Evolutionary conservation across 2,888 invertebrate species (phyloP).

Genomic region (Chloroclysta siterata): DNA sequence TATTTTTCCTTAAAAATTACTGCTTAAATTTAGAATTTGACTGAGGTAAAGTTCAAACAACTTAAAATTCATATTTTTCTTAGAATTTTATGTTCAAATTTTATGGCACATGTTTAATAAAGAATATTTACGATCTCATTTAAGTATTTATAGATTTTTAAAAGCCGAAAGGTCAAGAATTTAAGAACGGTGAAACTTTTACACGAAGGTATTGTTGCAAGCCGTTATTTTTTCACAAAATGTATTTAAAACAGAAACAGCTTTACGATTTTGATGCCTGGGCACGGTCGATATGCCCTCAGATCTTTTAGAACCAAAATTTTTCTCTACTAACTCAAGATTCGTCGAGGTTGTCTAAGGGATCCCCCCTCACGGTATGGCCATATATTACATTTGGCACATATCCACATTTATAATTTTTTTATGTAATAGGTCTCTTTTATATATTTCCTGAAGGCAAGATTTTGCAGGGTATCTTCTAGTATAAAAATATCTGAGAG

Average conservation of each 20-base stretch:
- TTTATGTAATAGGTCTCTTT: too few relatives aligned
- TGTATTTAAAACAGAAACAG: neutral
- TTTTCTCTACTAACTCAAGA: too few relatives aligned
- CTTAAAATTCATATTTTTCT: neutral
- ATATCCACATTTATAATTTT: too few relatives aligned
- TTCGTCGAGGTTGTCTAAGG: too few relatives aligned
- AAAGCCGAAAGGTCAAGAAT: conserved; percentile 6
- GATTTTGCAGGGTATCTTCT: too few relatives aligned
- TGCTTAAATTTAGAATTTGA: neutral
- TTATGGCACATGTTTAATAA: conserved; percentile 1
- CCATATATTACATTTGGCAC: too few relatives aligned
- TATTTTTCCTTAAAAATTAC: neutral
- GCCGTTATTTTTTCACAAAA: neutral
- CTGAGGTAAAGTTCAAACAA: neutral
- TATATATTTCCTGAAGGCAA: too few relatives aligned
- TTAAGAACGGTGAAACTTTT: neutral
- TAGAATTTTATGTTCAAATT: conserved; percentile 2
- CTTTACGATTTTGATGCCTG: neutral
- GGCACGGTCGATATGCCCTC: too few relatives aligned
- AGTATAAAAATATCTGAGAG: too few relatives aligned
- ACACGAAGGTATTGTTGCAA: neutral
- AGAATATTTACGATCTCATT: conserved; percentile 9
- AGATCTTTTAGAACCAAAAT: too few relatives aligned
- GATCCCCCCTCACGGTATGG: too few relatives aligned
- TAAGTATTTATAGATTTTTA: conserved; percentile 6